These are phyloP conservation scores for Myrmophylax atrothorax DNA, from an alignment of 2,113 vertebrate species.

Conservation along the genomic window DNA sequence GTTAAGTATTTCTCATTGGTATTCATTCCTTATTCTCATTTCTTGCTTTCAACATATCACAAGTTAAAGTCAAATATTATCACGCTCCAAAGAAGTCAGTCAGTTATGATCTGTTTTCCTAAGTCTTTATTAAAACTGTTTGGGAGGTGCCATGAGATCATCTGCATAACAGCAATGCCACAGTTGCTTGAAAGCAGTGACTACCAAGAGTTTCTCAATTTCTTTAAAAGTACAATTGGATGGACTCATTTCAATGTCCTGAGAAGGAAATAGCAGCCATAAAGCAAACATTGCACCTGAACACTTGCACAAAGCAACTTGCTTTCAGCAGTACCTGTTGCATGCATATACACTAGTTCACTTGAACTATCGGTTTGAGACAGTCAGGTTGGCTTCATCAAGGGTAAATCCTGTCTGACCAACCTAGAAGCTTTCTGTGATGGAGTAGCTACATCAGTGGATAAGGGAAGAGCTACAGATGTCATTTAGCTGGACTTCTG, in stretches of 20 bases:
- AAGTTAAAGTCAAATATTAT: not conserved
- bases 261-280: not conserved
- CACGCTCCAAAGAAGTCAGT: not conserved
- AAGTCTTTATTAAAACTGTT: not conserved
- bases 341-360: fast-evolving
- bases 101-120: not conserved
- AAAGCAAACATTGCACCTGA: not conserved
- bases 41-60: not conserved
- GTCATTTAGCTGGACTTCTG: not conserved
- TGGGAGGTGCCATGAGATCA: not conserved
- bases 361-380: not conserved
- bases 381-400: not conserved
- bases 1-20: not conserved
- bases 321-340: not conserved
- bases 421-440: not conserved
- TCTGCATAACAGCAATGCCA: not conserved
- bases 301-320: not conserved
- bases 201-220: not conserved
- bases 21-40: not conserved
- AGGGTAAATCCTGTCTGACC: not conserved
- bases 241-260: not conserved
- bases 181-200: not conserved
- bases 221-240: not conserved
- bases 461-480: not conserved
- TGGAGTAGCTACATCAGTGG: not conserved